A percentile compares a stretch with the other conserved stretches of the same genome.
Conservation (phyloP, 1,140 invertebrate species). For the Berghia stephanieae region DNA sequence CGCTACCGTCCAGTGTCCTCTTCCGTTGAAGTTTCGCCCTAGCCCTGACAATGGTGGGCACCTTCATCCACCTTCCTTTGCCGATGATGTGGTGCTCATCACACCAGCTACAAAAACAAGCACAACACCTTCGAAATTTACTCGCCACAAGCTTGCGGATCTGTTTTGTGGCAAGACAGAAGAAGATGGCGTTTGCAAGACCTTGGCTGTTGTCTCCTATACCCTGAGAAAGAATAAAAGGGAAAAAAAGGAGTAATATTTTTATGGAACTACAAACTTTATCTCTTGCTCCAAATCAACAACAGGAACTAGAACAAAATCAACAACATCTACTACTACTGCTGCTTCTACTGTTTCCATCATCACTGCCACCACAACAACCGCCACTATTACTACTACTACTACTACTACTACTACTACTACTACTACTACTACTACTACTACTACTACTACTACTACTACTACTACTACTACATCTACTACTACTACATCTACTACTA, state of each 20-base stretch:
- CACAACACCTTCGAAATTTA: conserved; percentile 1
- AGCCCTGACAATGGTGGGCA: conserved; percentile 22
- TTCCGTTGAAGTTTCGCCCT: background rate
- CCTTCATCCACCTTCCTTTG: conserved; percentile 32
- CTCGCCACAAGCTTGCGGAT: conserved; percentile 35
- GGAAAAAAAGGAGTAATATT: too few relatives aligned
- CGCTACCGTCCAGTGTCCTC: conserved; percentile 32
- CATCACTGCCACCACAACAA: background rate
- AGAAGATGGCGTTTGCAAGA: conserved; percentile 44
- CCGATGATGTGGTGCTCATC: conserved; percentile 11
- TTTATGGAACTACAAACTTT: too few relatives aligned
- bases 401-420: background rate
- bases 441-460: background rate
- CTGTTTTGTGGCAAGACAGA: conserved; percentile 42
- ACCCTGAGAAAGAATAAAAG: conserved; percentile 38
- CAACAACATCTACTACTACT: background rate
- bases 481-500: too few relatives aligned
- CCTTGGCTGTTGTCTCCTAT: conserved; percentile 49
- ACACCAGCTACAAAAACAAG: conserved; percentile 32
- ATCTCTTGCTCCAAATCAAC: too few relatives aligned
- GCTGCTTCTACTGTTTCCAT: conserved; percentile 1
- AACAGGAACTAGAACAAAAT: background rate
- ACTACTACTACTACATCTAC: too few relatives aligned
- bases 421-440: conserved; percentile 4
- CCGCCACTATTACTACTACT: background rate